Evolutionary conservation across 2,113 vertebrate species (phyloP), one percentile per base, ranked within the genome.

Genomic region (Morone chrysops): DNA sequence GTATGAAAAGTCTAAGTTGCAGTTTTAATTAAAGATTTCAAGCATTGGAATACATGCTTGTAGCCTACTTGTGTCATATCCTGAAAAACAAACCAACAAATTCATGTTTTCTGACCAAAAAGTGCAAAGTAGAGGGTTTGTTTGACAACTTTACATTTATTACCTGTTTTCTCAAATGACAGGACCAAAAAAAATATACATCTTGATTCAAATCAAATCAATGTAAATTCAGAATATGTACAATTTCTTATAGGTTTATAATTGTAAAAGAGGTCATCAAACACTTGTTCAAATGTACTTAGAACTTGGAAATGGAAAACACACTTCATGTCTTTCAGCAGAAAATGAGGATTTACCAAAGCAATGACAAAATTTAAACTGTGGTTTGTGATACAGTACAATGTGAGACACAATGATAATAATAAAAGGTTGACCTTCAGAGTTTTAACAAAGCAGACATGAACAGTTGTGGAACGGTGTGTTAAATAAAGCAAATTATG

Each of bases 121-220:
- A 20, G n/a, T 13, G 5, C 4, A 25, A 5, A 18, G 9, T 25
- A 54, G 40, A 14, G 6, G 10, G 4, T 74, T 25, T 41, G n/a
- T 59, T 56, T 48, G 25, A 66, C n/a, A 51, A 8, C 8, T 67
- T 20, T 3, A 38, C 11, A 51, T 80, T 75, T 76, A 85, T 70
- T 60, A 5, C 11, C 50, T 0, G 0, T 41, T 77, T 57, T 57
- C 25, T 60, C 4, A 56, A 65, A 65, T 25, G 6, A 31, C 59
- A 70, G 8, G 41, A 72, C 14, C 4, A 81, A 75, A 48, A 70
- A 25, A 83, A 80, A 80, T 66, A 82, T 22, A 45, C 13, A 59
- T 40, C 47, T n/a, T 25, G 10, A 31, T 12, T 62, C 1, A 22
- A 54, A 10, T 76, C 25, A 82, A 62, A 70, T 36, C 5, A 25